Conservation (phyloP, 2,113 vertebrate genomes). For the Burhinus oedicnemus region DNA sequence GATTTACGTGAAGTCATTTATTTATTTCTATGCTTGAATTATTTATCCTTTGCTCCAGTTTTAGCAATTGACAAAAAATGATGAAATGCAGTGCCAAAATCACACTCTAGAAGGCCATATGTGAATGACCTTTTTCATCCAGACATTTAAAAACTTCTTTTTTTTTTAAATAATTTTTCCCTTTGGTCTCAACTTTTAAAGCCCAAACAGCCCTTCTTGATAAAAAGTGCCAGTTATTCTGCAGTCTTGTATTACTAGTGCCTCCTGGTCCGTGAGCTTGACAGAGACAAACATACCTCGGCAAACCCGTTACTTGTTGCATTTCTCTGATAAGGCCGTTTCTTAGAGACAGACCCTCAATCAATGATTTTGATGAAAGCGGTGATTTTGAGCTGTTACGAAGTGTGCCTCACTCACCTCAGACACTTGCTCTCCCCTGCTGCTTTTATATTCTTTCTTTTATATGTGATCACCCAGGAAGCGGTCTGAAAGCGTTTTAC, state of each 20-base stretch:
- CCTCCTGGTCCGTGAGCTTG: neutral
- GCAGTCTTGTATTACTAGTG: neutral
- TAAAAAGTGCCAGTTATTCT: neutral
- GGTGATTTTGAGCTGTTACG: neutral
- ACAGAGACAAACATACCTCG: neutral
- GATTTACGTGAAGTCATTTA: conserved; percentile 53
- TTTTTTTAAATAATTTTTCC: neutral
- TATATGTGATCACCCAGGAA: neutral
- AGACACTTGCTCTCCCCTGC: neutral
- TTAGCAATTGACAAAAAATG: neutral
- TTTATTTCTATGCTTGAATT: conserved; percentile 48
- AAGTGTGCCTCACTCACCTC: neutral
- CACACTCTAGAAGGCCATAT: neutral
- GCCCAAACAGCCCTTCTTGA: neutral
- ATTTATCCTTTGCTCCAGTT: neutral
- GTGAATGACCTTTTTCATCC: neutral
- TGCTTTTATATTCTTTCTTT: neutral
- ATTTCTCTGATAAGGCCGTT: neutral
- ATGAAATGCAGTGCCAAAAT: neutral
- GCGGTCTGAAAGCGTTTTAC: conserved; percentile 11
- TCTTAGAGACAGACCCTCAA: neutral
- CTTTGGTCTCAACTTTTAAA: neutral
- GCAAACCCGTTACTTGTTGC: neutral
- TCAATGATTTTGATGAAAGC: neutral
- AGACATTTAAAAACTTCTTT: neutral